Conservation (phyloP, 2,113 vertebrate species). For the Bubo blakistoni region DNA sequence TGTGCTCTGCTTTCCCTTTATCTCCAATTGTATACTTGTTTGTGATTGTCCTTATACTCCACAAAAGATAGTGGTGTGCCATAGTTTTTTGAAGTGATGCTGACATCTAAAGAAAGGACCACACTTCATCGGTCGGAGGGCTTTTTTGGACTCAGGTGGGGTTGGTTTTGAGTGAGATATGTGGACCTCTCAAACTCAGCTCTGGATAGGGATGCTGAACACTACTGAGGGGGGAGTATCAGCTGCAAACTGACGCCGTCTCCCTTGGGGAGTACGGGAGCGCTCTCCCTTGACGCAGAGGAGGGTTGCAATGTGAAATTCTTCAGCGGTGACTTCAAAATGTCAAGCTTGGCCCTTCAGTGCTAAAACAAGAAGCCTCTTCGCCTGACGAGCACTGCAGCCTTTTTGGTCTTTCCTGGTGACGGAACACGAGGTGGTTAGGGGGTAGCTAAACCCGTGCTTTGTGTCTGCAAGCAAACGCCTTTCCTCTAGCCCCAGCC, state of each 20-base stretch:
- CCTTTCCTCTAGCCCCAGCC: too few relatives aligned
- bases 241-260: too few relatives aligned
- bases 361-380: neutral
- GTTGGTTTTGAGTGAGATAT: neutral
- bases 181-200: neutral
- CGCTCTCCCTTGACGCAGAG: accelerated
- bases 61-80: accelerated
- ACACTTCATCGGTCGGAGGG: accelerated
- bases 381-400: too few relatives aligned
- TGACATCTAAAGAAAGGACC: neutral
- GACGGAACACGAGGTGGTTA: accelerated
- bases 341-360: neutral
- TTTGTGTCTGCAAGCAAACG: too few relatives aligned
- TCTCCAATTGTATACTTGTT: neutral
- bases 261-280: accelerated
- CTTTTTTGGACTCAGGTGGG: neutral
- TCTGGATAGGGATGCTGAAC: neutral
- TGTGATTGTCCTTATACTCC: neutral
- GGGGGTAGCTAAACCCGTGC: neutral
- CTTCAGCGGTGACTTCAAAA: neutral
- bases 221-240: neutral
- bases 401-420: too few relatives aligned
- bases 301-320: neutral
- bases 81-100: neutral
- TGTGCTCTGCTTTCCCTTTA: neutral